Conservation (phyloP, 2,888 invertebrate genomes). For the Cerastoderma edule region DNA sequence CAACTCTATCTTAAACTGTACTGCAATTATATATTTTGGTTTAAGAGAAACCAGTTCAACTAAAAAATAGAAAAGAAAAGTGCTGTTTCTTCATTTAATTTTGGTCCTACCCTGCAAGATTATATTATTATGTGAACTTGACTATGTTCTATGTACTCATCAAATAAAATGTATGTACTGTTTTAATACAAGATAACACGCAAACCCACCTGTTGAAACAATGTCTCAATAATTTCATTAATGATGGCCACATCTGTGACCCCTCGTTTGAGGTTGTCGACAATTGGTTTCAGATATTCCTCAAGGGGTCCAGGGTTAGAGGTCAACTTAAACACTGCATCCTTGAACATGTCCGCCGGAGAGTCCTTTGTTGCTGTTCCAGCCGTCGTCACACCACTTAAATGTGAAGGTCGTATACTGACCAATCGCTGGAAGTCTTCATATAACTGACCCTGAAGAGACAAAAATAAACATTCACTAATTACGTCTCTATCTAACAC, state of each 20-base stretch:
- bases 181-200: not conserved
- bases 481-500: no score
- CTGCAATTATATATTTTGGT: no score
- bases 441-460: slow-evolving; percentile 53
- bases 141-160: no score
- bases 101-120: no score
- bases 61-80: no score
- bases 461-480: no score
- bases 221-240: slow-evolving; percentile 69
- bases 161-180: no score
- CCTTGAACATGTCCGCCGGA: slow-evolving; percentile 64
- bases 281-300: slow-evolving; percentile 75
- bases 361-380: slow-evolving; percentile 43
- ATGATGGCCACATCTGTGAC: slow-evolving; percentile 62
- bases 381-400: slow-evolving; percentile 38
- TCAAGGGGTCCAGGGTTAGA: slow-evolving; percentile 81
- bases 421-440: slow-evolving; percentile 64
- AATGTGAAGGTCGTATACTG: slow-evolving; percentile 54
- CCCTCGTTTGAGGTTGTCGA: slow-evolving; percentile 70
- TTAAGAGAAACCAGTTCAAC: no score
- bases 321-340: slow-evolving; percentile 75
- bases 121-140: no score
- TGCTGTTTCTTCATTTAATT: no score
- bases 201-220: slow-evolving; percentile 75
- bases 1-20: no score